Percentiles rank a stretch among this genome's conserved stretches.
Conservation (phyloP, 2,888 invertebrate genomes). For the Leucophenga maculata region DNA sequence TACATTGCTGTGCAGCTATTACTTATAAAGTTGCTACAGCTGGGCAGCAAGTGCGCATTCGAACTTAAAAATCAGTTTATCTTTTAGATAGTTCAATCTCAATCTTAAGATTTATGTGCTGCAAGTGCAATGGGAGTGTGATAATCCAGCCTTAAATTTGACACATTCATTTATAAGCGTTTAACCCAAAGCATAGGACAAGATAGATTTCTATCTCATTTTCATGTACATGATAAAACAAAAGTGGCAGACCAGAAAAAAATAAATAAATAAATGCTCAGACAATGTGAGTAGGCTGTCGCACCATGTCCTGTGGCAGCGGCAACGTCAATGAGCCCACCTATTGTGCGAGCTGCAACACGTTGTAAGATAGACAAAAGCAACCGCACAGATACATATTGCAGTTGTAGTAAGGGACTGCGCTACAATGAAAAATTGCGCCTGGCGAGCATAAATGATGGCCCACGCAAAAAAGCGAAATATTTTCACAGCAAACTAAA, state of each 20-base stretch:
- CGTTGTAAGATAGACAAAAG: background rate
- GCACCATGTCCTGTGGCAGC: constrained; percentile 31
- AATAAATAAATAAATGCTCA: constrained; percentile 39
- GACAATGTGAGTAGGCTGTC: constrained; percentile 31
- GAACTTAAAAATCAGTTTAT: too few relatives aligned
- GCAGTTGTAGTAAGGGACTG: too few relatives aligned
- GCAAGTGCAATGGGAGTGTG: background rate
- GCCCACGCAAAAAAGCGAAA: constrained; percentile 7
- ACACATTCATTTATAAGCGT: constrained; percentile 4
- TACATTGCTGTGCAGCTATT: constrained; percentile 23
- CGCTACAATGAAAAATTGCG: constrained; percentile 19
- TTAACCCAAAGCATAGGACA: background rate
- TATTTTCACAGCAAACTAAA: background rate
- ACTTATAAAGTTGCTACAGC: background rate
- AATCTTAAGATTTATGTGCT: constrained; percentile 4
- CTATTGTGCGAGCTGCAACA: constrained; percentile 18
- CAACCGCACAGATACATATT: background rate
- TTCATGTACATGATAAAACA: background rate
- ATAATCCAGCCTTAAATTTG: background rate
- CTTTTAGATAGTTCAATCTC: background rate
- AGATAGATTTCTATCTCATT: too few relatives aligned
- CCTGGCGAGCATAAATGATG: background rate
- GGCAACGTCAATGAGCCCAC: constrained; percentile 5
- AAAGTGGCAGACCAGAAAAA: constrained; percentile 11
- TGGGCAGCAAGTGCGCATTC: background rate